Evolutionary conservation across 2,113 vertebrate species (phyloP).

Genomic region (Lucifuga dentata): DNA sequence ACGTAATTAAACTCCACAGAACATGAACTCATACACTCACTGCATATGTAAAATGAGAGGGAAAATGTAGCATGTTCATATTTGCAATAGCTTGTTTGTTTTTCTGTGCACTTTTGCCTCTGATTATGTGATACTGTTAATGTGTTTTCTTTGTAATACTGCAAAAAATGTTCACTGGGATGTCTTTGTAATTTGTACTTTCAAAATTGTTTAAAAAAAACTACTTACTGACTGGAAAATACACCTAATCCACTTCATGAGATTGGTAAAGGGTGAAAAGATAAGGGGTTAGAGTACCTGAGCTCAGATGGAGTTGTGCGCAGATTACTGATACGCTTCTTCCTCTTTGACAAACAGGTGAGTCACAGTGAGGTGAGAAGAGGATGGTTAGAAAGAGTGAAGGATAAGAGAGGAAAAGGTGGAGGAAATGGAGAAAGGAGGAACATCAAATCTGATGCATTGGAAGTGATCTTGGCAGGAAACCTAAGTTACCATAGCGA

Average conservation of each 20-base stretch:
- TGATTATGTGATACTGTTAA: too few species aligned
- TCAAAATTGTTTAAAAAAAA: too few species aligned
- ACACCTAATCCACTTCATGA: conserved; percentile 15
- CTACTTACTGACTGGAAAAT: too few species aligned
- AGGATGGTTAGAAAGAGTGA: conserved; percentile 27
- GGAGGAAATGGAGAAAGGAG: conserved; percentile 55
- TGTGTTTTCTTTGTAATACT: too few species aligned
- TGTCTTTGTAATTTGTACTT: too few species aligned
- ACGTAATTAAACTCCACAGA: conserved; percentile 59
- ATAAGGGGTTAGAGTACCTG: conserved; percentile 8
- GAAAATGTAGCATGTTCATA: not conserved
- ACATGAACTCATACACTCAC: conserved; percentile 5
- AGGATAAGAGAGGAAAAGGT: conserved; percentile 30
- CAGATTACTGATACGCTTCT: conserved; percentile 17
- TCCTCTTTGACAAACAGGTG: conserved; percentile 24
- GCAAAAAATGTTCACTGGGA: too few species aligned
- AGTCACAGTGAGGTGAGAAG: conserved; percentile 25
- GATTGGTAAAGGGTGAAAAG: not conserved
- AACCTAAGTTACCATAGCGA: conserved; percentile 79
- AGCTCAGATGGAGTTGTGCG: conserved; percentile 18
- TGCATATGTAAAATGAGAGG: not conserved
- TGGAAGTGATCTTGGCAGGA: conserved; percentile 74
- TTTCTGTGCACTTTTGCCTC: not conserved
- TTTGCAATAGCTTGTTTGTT: not conserved
- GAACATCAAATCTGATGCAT: conserved; percentile 70